phyloP scores from a whole-genome alignment of 2,888 invertebrate species.

The Luffia ferchaultella region DNA sequence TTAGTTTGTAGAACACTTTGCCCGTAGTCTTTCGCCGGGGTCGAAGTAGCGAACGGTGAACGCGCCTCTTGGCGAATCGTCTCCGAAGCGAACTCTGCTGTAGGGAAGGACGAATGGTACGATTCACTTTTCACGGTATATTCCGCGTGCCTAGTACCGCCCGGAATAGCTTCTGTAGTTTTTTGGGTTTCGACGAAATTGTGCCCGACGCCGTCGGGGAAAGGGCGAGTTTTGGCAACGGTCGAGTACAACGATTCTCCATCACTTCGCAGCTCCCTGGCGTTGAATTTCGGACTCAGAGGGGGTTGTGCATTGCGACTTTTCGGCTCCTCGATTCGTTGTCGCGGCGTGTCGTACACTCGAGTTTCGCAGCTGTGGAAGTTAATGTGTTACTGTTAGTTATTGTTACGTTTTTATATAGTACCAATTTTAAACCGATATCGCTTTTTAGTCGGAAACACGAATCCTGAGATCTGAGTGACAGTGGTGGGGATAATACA shows the following conservation, averaged over 20 bases:
- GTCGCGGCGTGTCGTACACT: constrained; percentile 59
- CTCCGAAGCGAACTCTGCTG: constrained; percentile 39
- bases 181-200: constrained; percentile 50
- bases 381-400: constrained; percentile 12
- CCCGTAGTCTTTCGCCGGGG: constrained; percentile 38
- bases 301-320: constrained; percentile 32
- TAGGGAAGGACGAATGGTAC: constrained; percentile 46
- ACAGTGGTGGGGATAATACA: no score
- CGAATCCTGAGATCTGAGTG: no score
- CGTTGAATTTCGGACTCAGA: constrained; percentile 58
- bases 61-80: constrained; percentile 42
- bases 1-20: constrained; percentile 35
- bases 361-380: constrained; percentile 62
- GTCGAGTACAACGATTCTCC: constrained; percentile 52
- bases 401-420: no score
- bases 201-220: constrained; percentile 45
- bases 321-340: constrained; percentile 37
- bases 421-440: no score
- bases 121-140: constrained; percentile 47
- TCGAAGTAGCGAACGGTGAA: constrained; percentile 45
- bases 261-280: constrained; percentile 53
- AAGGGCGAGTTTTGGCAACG: constrained; percentile 32
- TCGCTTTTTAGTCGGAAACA: no score
- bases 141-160: constrained; percentile 50
- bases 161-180: constrained; percentile 49